Evolutionary conservation across 92 coral and sea anemone genomes (phyloP).

Genomic region (Metridium senile): DNA sequence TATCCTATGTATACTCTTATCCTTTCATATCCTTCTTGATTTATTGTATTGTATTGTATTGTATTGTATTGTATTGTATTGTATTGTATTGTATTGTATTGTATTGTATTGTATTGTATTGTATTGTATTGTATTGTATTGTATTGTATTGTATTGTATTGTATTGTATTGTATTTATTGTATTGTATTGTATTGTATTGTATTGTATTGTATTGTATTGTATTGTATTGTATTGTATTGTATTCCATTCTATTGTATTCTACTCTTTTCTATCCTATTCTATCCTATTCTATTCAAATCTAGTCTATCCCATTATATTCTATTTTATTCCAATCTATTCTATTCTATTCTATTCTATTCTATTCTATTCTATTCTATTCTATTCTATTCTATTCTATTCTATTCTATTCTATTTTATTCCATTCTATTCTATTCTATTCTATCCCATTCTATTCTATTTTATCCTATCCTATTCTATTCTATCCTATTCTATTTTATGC

Average conservation of each 20-base stretch:
- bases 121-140: not conserved
- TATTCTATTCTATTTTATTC: not conserved
- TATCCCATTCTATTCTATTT: not conserved
- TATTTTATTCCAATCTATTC: not conserved
- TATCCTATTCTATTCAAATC: not conserved
- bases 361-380: not conserved
- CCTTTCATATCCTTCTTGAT: too few relatives aligned
- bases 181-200: conserved; percentile 17
- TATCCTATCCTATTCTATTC: too few relatives aligned
- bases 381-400: not conserved
- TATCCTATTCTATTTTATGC: too few relatives aligned
- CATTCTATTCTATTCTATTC: not conserved
- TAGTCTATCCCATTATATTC: not conserved
- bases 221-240: conserved; percentile 14
- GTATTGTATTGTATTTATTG: not conserved
- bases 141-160: conserved; percentile 5
- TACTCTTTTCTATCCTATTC: not conserved
- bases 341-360: not conserved
- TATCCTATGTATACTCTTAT: too few relatives aligned
- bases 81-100: not conserved
- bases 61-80: not conserved
- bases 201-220: conserved; percentile 13
- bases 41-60: not conserved
- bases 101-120: not conserved
- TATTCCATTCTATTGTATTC: conserved; percentile 8